Evolutionary conservation across 2,888 invertebrate species (phyloP), one percentile per base, ranked within the genome.

Genomic region (Leptinotarsa tumamoca): DNA sequence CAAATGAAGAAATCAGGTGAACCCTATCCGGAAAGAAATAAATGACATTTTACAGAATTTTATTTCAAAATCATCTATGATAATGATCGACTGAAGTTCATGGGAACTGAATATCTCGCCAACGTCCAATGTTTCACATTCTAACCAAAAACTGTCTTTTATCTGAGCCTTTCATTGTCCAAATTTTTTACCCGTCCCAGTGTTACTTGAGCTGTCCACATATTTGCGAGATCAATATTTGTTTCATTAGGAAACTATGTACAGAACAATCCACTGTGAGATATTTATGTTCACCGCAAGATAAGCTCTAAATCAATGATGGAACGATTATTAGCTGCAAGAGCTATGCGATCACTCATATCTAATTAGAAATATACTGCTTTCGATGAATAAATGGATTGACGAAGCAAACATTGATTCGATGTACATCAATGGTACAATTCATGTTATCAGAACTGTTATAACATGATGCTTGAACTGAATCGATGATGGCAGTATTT

Each of bases 191-290:
- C 15, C 13, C 3, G 54, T 54, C n/a, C 61, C 18, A 43, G 2
- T 17, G 33, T n/a, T 7, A 33, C 43, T 63, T 43, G 43, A 63
- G 63, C 43, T 7, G 33, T 1, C 18, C 63, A n/a, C 43, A 17
- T 63, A n/a, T 63, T 63, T 63, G 43, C n/a, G 0, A 17, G 43
- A 17, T 63, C 43, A 63, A 43, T 63, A 63, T 63, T 63, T 63
- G 43, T 63, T 63, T 43, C 43, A 63, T 63, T 43, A 43, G 33
- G 33, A 27, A 63, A 63, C 63, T 63, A 63, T 63, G 63, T 63
- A 63, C 63, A 33, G 63, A 63, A 63, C 63, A 33, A 63, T 63
- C 63, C 63, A 63, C 63, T 63, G 63, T 63, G 63, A 63, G 63
- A 63, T 63, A 63, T 63, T 63, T 63, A 63, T 63, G 63, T 33